Conservation (phyloP, 53 echinoderm and acorn worm species). For the Holothuria leucospilota region DNA sequence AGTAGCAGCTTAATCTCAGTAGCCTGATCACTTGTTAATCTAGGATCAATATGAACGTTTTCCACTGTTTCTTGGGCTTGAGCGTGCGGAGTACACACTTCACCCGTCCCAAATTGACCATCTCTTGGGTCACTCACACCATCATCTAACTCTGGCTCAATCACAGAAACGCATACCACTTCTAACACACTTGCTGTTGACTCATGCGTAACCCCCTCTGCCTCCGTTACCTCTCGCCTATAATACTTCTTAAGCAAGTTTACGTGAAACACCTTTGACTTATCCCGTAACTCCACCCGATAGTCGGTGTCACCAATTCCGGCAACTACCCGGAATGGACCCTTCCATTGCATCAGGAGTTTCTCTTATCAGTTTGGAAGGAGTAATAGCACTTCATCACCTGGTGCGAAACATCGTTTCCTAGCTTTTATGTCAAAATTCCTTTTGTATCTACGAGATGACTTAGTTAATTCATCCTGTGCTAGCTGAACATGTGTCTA, state of each 20-base stretch:
- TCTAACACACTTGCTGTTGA: too few species aligned
- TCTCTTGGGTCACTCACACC: too few species aligned
- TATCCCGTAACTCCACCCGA: conserved; percentile 41
- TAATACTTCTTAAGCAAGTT: conserved; percentile 58
- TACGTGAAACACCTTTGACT: conserved; percentile 51
- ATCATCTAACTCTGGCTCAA: too few species aligned
- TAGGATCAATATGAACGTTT: too few species aligned
- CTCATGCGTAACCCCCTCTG: too few species aligned
- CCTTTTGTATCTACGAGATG: neutral
- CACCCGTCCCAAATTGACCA: too few species aligned
- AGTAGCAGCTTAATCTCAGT: too few species aligned
- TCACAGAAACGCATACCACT: too few species aligned
- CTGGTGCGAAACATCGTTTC: conserved; percentile 52
- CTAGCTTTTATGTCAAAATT: conserved; percentile 51
- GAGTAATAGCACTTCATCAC: conserved; percentile 62
- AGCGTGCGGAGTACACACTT: too few species aligned
- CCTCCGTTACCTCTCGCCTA: neutral
- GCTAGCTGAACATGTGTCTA: conserved; percentile 38
- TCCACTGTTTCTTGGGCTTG: too few species aligned
- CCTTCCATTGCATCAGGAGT: conserved; percentile 68
- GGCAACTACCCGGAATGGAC: conserved; percentile 56
- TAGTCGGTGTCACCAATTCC: conserved; percentile 42
- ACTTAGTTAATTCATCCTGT: neutral
- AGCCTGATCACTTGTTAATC: too few species aligned
- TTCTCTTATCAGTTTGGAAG: conserved; percentile 59